A percentile compares a stretch with the other conserved stretches of the same genome.
phyloP scores from a whole-genome alignment of 2,113 vertebrate genomes.

The Vidua chalybeata region DNA sequence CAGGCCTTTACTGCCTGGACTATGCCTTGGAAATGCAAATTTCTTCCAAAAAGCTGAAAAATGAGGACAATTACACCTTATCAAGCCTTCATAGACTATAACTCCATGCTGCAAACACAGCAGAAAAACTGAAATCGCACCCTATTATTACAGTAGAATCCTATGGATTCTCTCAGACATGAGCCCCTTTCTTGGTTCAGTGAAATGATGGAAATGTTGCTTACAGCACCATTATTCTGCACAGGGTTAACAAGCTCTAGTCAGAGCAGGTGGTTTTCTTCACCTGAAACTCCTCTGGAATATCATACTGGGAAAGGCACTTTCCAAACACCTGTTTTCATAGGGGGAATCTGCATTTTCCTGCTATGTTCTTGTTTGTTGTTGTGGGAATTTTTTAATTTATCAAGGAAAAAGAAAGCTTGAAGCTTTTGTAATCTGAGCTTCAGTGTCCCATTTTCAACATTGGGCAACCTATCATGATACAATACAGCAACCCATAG shows the following conservation, averaged over 20 bases:
- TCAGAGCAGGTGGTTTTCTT: not conserved
- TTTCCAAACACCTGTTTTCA: not conserved
- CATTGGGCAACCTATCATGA: not conserved
- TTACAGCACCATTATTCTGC: not conserved
- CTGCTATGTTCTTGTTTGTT: not conserved
- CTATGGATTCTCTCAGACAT: not conserved
- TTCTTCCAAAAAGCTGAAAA: not conserved
- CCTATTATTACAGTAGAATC: not conserved
- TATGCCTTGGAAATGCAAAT: not conserved
- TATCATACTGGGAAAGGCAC: not conserved
- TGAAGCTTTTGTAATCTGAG: not conserved
- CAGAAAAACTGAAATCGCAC: not conserved
- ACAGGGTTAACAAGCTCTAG: not conserved
- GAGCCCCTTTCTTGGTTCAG: not conserved
- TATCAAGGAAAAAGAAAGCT: not conserved
- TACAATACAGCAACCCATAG: not conserved
- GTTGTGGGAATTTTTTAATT: not conserved
- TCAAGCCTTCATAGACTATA: not conserved
- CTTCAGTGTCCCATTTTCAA: not conserved
- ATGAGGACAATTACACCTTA: fast-evolving
- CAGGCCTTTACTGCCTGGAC: not conserved
- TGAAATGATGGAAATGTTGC: not conserved
- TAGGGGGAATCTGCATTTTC: not conserved
- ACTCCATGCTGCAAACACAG: not conserved
- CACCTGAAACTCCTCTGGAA: not conserved